Base-by-base conservation (phyloP, 2,888 invertebrate genomes). In the Nemurella pictetii region DNA sequence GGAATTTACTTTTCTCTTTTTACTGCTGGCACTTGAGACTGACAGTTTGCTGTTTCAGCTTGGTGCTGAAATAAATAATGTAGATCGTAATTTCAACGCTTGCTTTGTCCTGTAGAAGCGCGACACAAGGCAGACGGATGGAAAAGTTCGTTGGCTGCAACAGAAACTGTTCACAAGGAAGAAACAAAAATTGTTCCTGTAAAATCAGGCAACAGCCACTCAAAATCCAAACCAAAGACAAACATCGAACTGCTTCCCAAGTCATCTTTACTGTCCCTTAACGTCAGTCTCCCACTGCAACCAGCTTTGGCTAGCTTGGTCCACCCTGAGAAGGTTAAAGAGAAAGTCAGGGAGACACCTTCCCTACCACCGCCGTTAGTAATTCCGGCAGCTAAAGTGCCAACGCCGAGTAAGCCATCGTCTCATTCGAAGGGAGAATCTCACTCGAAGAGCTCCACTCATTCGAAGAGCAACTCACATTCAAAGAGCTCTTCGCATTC, bases 401-500 rank as follows among this genome's bases (percentile, higher is more conserved):
- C 78, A 0, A n/a, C 28, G n/a, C 0, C 30, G 28, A 30, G 30
- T n/a, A 78, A 78, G 20, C n/a, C 28, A 4, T 30, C 5, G n/a
- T 30, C 78, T 15, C 78, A 78, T 30, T 29, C 78, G 2, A 78
- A 78, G 78, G 28, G 75, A 4, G 75, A 28, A 25, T 75, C 75
- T 27, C 26, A 75, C 28, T 75, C 75, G 20, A 75, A 75, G 26
- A 75, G 75, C 26, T 26, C 27, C 7, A 27, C 75, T 27, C 75
- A 75, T 78, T 78, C 78, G 1, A 78, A 78, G 20, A 78, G 78
- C 28, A n/a, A 12, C n/a, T 78, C 78, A 15, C 78, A 28, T 30
- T 78, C 78, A 78, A 78, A 78, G n/a, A 78, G 29, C 28, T 27
- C 78, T 28, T 28, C 78, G 2, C 75, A 75, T 28, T 78, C 78